Evolutionary conservation across 2,888 invertebrate genomes (phyloP).

Genomic region (Gastrophysa polygoni): DNA sequence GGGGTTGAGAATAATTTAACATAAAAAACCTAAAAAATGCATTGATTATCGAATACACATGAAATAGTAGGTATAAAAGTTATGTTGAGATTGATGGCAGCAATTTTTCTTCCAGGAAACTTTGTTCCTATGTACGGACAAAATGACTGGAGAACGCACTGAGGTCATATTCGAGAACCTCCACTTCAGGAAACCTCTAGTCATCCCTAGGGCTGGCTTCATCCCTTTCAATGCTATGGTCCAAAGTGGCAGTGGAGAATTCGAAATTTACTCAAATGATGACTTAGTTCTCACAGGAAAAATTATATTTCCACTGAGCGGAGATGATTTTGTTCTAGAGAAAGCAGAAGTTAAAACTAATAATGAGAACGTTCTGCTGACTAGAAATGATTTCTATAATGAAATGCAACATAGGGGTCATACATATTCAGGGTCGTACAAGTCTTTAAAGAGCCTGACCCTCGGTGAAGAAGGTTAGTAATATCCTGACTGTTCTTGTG

Average conservation of each 20-base stretch:
- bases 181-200: slow-evolving; percentile 49
- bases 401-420: slow-evolving; percentile 75
- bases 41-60: too few species aligned
- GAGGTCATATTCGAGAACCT: slow-evolving; percentile 54
- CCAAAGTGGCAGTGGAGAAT: slow-evolving; percentile 56
- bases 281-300: slow-evolving; percentile 74
- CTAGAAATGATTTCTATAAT: slow-evolving; percentile 71
- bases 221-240: slow-evolving; percentile 56
- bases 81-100: too few species aligned
- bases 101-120: too few species aligned
- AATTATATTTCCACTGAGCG: slow-evolving; percentile 65
- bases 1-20: too few species aligned
- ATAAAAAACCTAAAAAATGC: too few species aligned
- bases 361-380: slow-evolving; percentile 61
- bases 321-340: slow-evolving; percentile 63
- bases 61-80: too few species aligned
- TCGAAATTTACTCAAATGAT: slow-evolving; percentile 60
- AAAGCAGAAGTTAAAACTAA: slow-evolving; percentile 56
- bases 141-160: slow-evolving; percentile 42
- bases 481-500: background rate
- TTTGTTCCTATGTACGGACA: slow-evolving; percentile 45
- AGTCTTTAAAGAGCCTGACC: slow-evolving; percentile 47
- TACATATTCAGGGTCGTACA: slow-evolving; percentile 55
- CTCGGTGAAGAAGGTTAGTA: slow-evolving; percentile 52
- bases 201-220: slow-evolving; percentile 52